These are phyloP conservation scores for Tragelaphus buxtoni DNA, from an alignment of 2,113 vertebrate species.

Conservation along the genomic window DNA sequence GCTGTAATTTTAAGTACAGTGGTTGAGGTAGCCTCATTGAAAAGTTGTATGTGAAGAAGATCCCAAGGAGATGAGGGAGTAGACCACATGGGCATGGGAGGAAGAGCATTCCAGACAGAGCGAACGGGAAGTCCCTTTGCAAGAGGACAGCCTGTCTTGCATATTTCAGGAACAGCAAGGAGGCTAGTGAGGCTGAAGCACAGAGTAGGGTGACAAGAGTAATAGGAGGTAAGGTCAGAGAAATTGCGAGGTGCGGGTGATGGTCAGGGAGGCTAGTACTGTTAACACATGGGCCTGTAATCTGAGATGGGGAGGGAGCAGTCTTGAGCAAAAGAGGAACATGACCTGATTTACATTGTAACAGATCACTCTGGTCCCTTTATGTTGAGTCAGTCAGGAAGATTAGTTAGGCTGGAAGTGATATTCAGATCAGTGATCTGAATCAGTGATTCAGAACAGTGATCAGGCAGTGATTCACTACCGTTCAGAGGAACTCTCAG, in stretches of 20 bases:
- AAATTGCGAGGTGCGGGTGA: neutral
- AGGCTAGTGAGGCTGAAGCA: neutral
- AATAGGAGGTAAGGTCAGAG: neutral
- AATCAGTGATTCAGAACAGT: too few species aligned
- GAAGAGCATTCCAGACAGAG: neutral
- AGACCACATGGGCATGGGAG: neutral
- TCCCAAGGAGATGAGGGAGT: neutral
- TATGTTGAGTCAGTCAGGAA: neutral
- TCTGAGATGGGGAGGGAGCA: neutral
- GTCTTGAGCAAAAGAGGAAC: neutral
- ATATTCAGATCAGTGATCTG: neutral
- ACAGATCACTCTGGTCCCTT: neutral
- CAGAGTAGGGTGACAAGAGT: neutral
- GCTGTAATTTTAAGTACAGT: neutral
- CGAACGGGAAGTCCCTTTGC: neutral
- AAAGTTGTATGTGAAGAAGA: neutral
- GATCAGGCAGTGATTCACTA: neutral
- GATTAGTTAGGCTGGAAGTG: neutral
- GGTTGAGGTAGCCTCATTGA: neutral
- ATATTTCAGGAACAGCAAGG: neutral
- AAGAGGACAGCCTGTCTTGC: neutral
- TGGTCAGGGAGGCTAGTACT: too few species aligned
- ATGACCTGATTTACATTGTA: neutral
- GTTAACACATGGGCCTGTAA: neutral
- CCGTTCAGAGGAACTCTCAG: neutral